A percentile compares a stretch with the other conserved stretches of the same genome.
phyloP scores from a whole-genome alignment of 37 sponge, comb jelly and placozoan genomes.

The Chondrosia reniformis region DNA sequence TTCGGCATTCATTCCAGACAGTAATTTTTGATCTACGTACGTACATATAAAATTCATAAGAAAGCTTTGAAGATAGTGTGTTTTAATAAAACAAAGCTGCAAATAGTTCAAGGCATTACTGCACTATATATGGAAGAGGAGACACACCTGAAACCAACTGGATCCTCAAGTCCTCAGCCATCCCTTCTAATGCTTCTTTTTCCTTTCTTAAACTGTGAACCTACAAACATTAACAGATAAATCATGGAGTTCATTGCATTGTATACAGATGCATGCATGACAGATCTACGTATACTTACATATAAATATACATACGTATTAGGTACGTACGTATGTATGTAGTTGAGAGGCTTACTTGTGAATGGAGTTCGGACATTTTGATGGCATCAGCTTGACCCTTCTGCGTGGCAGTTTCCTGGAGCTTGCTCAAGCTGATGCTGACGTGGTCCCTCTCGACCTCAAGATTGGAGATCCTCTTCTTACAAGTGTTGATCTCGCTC shows the following conservation, averaged over 20 bases:
- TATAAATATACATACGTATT: not conserved
- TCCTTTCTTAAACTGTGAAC: not conserved
- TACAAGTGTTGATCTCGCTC: constrained; percentile 14
- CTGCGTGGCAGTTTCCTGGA: constrained; percentile 29
- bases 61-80: too few species aligned
- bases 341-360: not conserved
- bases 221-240: not conserved
- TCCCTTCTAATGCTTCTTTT: not conserved
- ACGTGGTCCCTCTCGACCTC: constrained; percentile 39
- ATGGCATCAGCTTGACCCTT: constrained; percentile 37
- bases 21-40: not conserved
- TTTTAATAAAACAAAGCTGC: too few species aligned
- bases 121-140: too few species aligned
- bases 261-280: not conserved
- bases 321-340: not conserved
- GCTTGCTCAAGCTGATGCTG: constrained; percentile 14
- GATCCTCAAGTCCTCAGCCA: not conserved
- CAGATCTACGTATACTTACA: not conserved
- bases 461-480: constrained; percentile 19
- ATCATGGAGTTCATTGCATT: not conserved
- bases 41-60: too few species aligned
- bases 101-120: too few species aligned
- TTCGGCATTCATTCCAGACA: not conserved
- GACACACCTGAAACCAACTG: too few species aligned
- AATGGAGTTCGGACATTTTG: constrained; percentile 21